Conservation (phyloP, 2,113 vertebrate species). For the Phaethornis superciliosus region DNA sequence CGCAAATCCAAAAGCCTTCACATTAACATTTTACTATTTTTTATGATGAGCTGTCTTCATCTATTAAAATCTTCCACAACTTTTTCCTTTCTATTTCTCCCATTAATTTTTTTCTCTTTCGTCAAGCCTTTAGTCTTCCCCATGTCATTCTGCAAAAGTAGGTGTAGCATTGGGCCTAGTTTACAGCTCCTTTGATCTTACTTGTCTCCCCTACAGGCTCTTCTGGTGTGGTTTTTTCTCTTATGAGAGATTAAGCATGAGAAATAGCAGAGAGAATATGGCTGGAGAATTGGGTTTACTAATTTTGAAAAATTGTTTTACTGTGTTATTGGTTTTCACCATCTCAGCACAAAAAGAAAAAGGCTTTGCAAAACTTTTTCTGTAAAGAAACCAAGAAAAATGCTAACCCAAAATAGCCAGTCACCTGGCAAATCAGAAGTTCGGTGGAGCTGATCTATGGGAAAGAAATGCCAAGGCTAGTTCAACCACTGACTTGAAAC, state of each 20-base stretch:
- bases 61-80: not conserved
- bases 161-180: not conserved
- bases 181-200: not conserved
- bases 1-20: not conserved
- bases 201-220: not conserved
- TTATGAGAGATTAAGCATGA: not conserved
- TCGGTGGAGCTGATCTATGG: not conserved
- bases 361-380: not conserved
- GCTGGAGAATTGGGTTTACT: not conserved
- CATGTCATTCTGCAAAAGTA: not conserved
- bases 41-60: not conserved
- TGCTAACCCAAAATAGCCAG: not conserved
- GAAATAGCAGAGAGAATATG: not conserved
- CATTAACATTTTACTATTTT: not conserved
- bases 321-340: not conserved
- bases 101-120: not conserved
- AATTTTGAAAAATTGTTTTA: not conserved
- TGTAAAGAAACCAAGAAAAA: not conserved
- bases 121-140: not conserved
- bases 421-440: not conserved
- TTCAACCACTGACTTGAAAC: not conserved
- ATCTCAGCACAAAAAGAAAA: not conserved
- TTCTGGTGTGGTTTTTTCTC: not conserved
- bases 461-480: not conserved
- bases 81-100: not conserved